phyloP scores from a whole-genome alignment of 2,888 invertebrate species.

The Caenorhabditis doughertyi region DNA sequence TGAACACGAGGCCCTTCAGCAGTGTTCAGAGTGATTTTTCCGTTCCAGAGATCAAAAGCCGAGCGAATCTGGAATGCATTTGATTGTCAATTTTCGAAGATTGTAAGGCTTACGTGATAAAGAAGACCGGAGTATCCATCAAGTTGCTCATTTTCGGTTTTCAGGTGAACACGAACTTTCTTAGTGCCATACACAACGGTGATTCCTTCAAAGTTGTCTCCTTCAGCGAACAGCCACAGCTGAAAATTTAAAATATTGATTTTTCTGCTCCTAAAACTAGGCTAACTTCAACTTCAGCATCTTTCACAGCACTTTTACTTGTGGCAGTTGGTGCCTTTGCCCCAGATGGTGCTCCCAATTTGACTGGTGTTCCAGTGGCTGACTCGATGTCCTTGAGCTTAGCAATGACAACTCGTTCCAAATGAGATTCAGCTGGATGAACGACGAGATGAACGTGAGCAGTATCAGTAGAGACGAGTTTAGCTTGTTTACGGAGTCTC shows the following conservation, averaged over 20 bases:
- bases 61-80: slow-evolving; percentile 66
- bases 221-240: slow-evolving; percentile 69
- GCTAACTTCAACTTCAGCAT: slow-evolving; percentile 72
- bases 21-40: slow-evolving; percentile 57
- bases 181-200: slow-evolving; percentile 60
- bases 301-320: slow-evolving; percentile 73
- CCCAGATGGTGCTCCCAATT: slow-evolving; percentile 59
- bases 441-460: slow-evolving; percentile 74
- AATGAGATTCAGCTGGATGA: slow-evolving; percentile 66
- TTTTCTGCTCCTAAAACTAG: too few species aligned
- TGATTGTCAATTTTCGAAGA: not conserved
- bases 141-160: slow-evolving; percentile 53
- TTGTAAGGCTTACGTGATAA: slow-evolving; percentile 54
- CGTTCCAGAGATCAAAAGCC: slow-evolving; percentile 68
- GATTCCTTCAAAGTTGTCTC: slow-evolving; percentile 55
- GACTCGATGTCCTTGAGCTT: slow-evolving; percentile 61
- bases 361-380: slow-evolving; percentile 68
- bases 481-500: slow-evolving; percentile 89
- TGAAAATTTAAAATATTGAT: slow-evolving; percentile 15
- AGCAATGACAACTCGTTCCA: slow-evolving; percentile 64
- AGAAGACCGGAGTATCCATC: slow-evolving; percentile 55
- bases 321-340: slow-evolving; percentile 66
- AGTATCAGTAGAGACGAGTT: slow-evolving; percentile 74
- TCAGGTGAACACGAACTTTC: slow-evolving; percentile 49
- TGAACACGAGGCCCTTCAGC: slow-evolving; percentile 62